Base-by-base conservation (phyloP, 2,888 invertebrate species). In the Lasioglossum oenotherae region DNA sequence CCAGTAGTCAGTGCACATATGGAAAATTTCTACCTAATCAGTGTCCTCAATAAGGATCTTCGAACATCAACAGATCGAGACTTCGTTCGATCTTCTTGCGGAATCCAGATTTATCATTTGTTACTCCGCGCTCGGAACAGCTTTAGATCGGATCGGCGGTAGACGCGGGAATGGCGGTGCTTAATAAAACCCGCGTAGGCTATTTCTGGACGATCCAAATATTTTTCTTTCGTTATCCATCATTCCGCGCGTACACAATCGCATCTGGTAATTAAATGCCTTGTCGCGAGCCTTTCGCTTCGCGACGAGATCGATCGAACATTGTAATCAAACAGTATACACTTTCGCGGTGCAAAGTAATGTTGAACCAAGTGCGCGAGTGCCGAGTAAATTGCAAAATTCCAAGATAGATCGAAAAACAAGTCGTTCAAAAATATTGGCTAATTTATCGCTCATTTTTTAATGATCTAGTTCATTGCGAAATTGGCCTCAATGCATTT, bases 161-260 rank as follows among this genome's bases (percentile, higher is more conserved):
- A 64, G 46, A 73, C 74, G 71, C 44, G 60, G 41, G 74, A 86
- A 86, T 67, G 57, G 31, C 12, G 81, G 41, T 81, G 75, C 78
- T 81, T 69, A 74, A 86, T 86, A 85, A 76, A 78, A 78, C 78
- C 67, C 46, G 57, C 73, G 35, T 6, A n/a, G 57, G 71, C 78
- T 86, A 84, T 84, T 86, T 84, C 49, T 27, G 84, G 74, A 49
- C 71, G 76, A 60, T 71, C 74, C 80, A 85, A 85, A 85, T 85
- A 85, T 84, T 85, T 84, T 80, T 85, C 80, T 80, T 80, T 74
- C 84, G 80, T 80, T 80, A 80, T 78, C 80, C 80, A 71, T 84
- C 85, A 78, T 84, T 84, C 78, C n/a, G n/a, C 74, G 44, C 60
- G 78, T 74, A 27, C 82, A 69, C 49, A 74, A 41, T 64, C 82